A percentile compares a stretch with the other conserved stretches of the same genome.
Evolutionary conservation across 2,797 vertebrate species (phyloP).

Genomic region (Siniperca undulata): DNA sequence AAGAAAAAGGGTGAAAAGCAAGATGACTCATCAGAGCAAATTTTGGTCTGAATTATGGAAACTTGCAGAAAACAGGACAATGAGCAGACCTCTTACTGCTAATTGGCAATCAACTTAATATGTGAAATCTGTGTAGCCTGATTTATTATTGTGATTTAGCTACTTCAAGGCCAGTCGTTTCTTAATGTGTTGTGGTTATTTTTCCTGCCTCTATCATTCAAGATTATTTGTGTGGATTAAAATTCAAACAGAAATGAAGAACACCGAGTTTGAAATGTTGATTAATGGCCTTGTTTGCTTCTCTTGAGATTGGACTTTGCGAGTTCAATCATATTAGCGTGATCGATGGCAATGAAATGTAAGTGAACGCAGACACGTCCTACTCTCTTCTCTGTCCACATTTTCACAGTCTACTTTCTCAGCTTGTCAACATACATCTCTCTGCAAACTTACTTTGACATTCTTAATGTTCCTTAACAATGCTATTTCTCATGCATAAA

Average conservation of each 20-base stretch:
- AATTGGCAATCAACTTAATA: slow-evolving; percentile 21
- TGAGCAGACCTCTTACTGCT: slow-evolving; percentile 39
- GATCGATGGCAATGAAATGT: slow-evolving; percentile 35
- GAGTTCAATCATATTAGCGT: slow-evolving; percentile 5
- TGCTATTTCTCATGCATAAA: slow-evolving; percentile 18
- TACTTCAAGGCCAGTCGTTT: background rate
- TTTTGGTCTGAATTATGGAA: slow-evolving; percentile 52
- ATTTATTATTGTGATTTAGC: slow-evolving; percentile 11
- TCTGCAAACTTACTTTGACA: slow-evolving; percentile 25
- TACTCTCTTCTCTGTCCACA: background rate
- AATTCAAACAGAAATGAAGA: background rate
- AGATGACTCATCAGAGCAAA: slow-evolving; percentile 47
- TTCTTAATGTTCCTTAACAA: slow-evolving; percentile 21
- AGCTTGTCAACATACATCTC: slow-evolving; percentile 20
- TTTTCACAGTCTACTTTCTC: slow-evolving; percentile 21
- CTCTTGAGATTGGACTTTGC: slow-evolving; percentile 12
- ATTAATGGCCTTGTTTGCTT: slow-evolving; percentile 31
- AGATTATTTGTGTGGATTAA: background rate
- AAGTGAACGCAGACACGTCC: slow-evolving; percentile 10
- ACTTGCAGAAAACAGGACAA: slow-evolving; percentile 48
- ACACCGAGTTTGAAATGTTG: slow-evolving; percentile 14
- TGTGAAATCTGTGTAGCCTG: background rate
- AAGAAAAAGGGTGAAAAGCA: slow-evolving; percentile 37
- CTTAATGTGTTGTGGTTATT: background rate
- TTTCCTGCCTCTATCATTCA: background rate